phyloP scores from a whole-genome alignment of 2,113 vertebrate genomes.

The Pica pica region DNA sequence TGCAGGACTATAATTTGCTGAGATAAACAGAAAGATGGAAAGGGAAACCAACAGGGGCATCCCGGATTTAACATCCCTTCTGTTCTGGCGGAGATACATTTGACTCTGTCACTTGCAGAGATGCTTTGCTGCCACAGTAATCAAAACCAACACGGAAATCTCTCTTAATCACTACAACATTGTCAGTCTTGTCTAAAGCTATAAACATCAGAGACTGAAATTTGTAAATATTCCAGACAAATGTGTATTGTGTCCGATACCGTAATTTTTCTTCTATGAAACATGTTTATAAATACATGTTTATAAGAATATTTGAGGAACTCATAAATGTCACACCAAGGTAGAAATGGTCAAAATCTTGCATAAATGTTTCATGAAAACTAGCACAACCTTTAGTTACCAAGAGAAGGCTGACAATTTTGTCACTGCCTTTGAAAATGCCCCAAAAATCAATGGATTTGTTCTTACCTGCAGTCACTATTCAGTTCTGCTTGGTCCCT shows the following conservation, averaged over 20 bases:
- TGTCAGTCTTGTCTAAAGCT: not conserved
- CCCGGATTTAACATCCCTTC: constrained; percentile 44
- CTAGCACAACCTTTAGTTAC: not conserved
- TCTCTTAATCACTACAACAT: not conserved
- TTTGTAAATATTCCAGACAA: not conserved
- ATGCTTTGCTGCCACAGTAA: not conserved
- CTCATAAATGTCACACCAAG: not conserved
- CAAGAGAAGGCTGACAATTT: not conserved
- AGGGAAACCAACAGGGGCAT: constrained; percentile 26
- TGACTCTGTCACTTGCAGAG: not conserved
- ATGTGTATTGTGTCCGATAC: fast-evolving
- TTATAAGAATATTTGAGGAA: not conserved
- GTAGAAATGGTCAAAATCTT: not conserved
- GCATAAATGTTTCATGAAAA: not conserved
- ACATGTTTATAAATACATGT: not conserved
- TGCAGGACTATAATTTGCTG: constrained; percentile 31
- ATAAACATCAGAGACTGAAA: not conserved
- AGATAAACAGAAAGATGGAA: constrained; percentile 43
- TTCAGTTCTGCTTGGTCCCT: not conserved
- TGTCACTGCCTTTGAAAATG: not conserved
- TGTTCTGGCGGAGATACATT: constrained; percentile 22
- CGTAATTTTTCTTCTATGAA: not conserved
- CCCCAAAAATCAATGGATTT: not conserved
- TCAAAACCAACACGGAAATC: constrained; percentile 26
- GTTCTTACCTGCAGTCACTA: not conserved